Conservation (phyloP, 2,113 vertebrate genomes). For the Synchiropus splendidus region DNA sequence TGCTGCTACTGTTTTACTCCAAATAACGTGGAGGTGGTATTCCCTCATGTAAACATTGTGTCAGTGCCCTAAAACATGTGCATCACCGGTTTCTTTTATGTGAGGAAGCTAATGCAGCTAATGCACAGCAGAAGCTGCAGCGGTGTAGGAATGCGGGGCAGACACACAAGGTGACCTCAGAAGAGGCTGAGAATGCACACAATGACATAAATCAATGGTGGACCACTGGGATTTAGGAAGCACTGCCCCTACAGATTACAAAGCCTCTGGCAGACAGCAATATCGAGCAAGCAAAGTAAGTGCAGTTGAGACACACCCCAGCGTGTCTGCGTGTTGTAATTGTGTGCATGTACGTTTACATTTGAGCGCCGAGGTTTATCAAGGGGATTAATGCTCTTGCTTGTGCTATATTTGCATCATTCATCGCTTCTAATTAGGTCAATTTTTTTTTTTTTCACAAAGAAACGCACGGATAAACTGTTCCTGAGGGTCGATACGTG, state of each 20-base stretch:
- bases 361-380: constrained; percentile 1
- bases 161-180: constrained; percentile 62
- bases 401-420: constrained; percentile 20
- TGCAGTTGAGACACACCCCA: constrained; percentile 9
- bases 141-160: constrained; percentile 32
- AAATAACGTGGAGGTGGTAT: no score
- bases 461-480: constrained; percentile 8
- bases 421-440: constrained; percentile 36
- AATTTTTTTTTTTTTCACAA: constrained; percentile 10
- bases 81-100: neutral
- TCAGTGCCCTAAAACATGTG: constrained; percentile 2
- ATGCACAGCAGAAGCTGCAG: constrained; percentile 26
- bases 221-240: constrained; percentile 41
- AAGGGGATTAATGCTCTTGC: constrained; percentile 6
- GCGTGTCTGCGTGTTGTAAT: neutral
- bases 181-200: constrained; percentile 56
- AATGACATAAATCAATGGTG: constrained; percentile 62
- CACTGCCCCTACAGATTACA: constrained; percentile 39
- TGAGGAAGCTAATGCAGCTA: constrained; percentile 9
- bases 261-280: constrained; percentile 35
- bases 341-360: constrained; percentile 6
- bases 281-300: constrained; percentile 23
- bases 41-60: constrained; percentile 13
- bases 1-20: no score
- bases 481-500: constrained; percentile 16